phyloP scores from a whole-genome alignment of 2,888 invertebrate genomes.

The Lysandra bellargus region DNA sequence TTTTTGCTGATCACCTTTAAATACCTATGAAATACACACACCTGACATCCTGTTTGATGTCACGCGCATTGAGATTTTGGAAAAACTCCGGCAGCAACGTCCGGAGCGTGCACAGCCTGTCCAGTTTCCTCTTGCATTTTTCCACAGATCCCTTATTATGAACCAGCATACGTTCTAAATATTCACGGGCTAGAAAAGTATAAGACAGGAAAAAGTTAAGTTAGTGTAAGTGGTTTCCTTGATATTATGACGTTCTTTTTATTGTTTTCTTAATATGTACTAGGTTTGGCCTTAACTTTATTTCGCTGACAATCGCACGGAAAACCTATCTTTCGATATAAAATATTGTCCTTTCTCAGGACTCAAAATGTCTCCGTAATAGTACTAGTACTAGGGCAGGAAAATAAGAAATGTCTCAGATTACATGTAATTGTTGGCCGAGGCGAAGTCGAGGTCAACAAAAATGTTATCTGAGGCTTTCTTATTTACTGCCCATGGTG shows the following conservation, averaged over 20 bases:
- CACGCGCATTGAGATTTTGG: neutral
- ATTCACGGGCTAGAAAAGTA: constrained; percentile 49
- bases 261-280: neutral
- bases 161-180: constrained; percentile 47
- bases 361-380: too few species aligned
- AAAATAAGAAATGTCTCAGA: too few species aligned
- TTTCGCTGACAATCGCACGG: too few species aligned
- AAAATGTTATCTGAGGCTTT: too few species aligned
- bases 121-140: constrained; percentile 49
- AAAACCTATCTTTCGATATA: too few species aligned
- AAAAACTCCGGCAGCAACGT: constrained; percentile 45
- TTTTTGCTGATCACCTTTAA: too few species aligned
- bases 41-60: neutral
- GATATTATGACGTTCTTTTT: neutral
- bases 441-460: too few species aligned
- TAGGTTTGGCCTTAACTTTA: too few species aligned
- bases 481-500: too few species aligned
- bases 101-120: constrained; percentile 50
- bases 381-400: too few species aligned
- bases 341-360: too few species aligned
- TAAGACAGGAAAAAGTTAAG: neutral
- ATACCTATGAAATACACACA: neutral
- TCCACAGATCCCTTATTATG: constrained; percentile 40
- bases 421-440: too few species aligned
- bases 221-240: neutral